Conservation (phyloP, 2,113 vertebrate species). For the Neogale vison region DNA sequence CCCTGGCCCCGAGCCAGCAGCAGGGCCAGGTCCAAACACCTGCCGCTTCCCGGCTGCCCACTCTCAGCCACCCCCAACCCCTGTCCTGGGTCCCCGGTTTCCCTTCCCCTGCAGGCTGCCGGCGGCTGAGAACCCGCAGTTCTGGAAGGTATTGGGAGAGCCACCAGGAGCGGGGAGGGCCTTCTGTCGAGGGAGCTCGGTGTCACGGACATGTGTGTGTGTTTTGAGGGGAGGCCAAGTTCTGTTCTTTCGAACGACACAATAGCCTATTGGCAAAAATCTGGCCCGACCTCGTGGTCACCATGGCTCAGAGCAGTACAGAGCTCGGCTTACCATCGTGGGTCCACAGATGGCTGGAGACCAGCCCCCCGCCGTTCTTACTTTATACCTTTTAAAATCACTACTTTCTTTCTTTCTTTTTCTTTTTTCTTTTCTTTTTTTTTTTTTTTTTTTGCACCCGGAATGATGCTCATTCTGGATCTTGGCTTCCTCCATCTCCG, state of each 20-base stretch:
- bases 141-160: not conserved
- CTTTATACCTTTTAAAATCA: not conserved
- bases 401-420: no score
- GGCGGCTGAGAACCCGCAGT: accelerated
- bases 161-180: not conserved
- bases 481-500: not conserved
- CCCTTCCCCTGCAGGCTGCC: accelerated
- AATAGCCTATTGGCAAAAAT: not conserved
- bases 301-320: no score
- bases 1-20: not conserved
- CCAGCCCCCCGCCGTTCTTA: accelerated
- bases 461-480: not conserved
- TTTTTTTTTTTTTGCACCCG: not conserved
- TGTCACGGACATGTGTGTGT: not conserved
- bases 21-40: not conserved
- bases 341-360: accelerated
- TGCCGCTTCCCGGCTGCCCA: not conserved
- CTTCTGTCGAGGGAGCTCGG: not conserved
- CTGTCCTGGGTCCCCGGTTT: not conserved
- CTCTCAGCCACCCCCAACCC: accelerated
- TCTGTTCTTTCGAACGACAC: not conserved
- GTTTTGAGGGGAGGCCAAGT: not conserved
- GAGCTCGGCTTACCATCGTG: accelerated
- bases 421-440: not conserved
- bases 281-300: not conserved